Evolutionary conservation across 2,113 vertebrate genomes (phyloP).

Genomic region (Empidonax traillii): DNA sequence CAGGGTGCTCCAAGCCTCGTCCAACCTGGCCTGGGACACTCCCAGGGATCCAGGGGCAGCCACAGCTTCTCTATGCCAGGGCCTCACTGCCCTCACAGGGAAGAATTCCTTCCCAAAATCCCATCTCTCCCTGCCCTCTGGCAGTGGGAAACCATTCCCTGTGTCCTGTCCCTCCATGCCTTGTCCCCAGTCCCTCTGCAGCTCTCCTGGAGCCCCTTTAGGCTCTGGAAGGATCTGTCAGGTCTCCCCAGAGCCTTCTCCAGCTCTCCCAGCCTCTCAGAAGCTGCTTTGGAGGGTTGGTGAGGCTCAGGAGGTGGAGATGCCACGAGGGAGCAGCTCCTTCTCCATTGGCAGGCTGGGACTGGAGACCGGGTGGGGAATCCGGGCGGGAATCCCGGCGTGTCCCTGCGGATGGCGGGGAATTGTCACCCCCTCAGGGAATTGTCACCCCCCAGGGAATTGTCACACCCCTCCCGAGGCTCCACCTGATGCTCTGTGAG

Average conservation of each 20-base stretch:
- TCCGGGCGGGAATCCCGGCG: background rate
- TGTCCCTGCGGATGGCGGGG: background rate
- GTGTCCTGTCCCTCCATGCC: background rate
- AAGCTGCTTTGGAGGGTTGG: background rate
- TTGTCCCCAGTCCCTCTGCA: background rate
- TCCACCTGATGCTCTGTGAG: background rate
- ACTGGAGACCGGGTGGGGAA: background rate
- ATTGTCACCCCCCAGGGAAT: no score
- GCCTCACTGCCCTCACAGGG: background rate
- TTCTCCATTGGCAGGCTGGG: background rate
- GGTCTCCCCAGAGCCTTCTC: background rate
- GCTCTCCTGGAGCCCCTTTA: background rate
- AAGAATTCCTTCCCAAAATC: background rate
- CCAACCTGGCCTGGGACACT: background rate
- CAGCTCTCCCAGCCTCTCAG: background rate
- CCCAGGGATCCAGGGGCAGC: background rate
- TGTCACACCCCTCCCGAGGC: background rate
- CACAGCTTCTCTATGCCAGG: background rate
- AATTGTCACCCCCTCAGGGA: background rate
- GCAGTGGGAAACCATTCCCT: background rate
- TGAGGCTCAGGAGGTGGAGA: background rate
- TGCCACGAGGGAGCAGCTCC: background rate
- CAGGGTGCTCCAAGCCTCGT: background rate
- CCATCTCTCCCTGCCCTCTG: fast-evolving
- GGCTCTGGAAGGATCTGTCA: fast-evolving